Base-by-base conservation (phyloP, 1,140 invertebrate genomes). In the Drosophila sp. region DNA sequence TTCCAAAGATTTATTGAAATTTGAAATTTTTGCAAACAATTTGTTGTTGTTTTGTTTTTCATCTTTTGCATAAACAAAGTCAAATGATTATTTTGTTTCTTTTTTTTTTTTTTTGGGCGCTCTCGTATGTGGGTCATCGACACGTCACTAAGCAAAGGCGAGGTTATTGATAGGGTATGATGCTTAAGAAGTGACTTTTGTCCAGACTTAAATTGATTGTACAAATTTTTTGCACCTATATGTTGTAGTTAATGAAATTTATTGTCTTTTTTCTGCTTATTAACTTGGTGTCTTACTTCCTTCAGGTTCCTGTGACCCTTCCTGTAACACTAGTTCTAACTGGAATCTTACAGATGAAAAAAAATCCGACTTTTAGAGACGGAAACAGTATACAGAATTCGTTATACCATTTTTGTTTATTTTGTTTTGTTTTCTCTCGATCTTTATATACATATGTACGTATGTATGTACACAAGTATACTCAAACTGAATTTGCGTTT, bases 11-110 rank as follows among this genome's bases (percentile, higher is more conserved):
- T 72, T 73, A 65, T 58, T 33, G 32, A 10, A n/a, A 41, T 60
- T 67, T 56, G 57, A 23, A 40, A 27, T 50, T 60, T 30, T 33
- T 10, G 32, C 30, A 56, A 54, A 60, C 66, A 41, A 32, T 57
- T 66, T 76, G 64, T 62, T 73, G 55, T 64, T 83, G 68, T 79
- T 72, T 63, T 75, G 64, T 78, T 85, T 80, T 86, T 79, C 79
- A 79, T 76, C 64, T 76, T 87, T 72, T 71, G 60, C 54, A 87
- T 72, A 72, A 87, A 87, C 83, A 85, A 85, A 70, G 70, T 85
- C 81, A 79, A 71, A 81, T 82, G 80, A 86, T 70, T 50, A 50
- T 50, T 50, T 27, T 50, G 7, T 50, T 82, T 66, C 60, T 17
- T 29, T 76, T 63, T 71, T 76, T 50, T 40, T 50, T 79, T 58